These are phyloP conservation scores for Tetramorium alpestre DNA, from an alignment of 1,140 invertebrate species.

Conservation along the genomic window DNA sequence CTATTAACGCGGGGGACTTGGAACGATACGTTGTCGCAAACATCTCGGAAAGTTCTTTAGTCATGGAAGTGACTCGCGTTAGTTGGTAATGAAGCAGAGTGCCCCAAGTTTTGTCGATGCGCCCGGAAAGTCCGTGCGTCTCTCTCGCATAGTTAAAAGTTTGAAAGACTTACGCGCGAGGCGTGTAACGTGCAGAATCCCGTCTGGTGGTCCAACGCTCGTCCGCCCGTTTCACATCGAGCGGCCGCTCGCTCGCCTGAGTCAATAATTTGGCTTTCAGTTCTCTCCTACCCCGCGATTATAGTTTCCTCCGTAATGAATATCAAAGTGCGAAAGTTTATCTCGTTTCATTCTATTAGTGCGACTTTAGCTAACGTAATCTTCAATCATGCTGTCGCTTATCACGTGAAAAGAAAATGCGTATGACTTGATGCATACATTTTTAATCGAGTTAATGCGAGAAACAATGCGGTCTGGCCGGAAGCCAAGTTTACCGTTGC, in stretches of 20 bases:
- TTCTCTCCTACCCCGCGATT: neutral
- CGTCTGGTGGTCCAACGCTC: constrained; percentile 51
- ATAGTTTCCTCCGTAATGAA: neutral
- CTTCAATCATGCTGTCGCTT: neutral
- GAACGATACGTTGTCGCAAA: constrained; percentile 2
- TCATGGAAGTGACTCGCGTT: constrained; percentile 29
- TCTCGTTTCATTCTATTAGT: neutral
- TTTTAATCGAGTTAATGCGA: constrained; percentile 1
- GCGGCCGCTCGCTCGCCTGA: neutral
- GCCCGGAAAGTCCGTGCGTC: constrained; percentile 46
- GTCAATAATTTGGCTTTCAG: constrained; percentile 29
- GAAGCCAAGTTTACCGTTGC: constrained; percentile 9
- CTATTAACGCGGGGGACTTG: neutral
- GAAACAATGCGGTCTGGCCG: constrained; percentile 36
- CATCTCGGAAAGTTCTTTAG: constrained; percentile 27
- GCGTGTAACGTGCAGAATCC: constrained; percentile 44
- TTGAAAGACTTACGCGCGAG: constrained; percentile 39
- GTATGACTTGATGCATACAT: neutral
- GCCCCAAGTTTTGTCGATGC: constrained; percentile 40
- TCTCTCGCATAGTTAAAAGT: constrained; percentile 58
- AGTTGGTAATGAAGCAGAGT: constrained; percentile 50
- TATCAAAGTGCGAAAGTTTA: neutral
- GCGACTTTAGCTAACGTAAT: neutral
- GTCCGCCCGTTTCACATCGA: neutral
- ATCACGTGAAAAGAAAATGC: neutral